Conservation (phyloP, 2,888 invertebrate species). For the Apodemia zela region DNA sequence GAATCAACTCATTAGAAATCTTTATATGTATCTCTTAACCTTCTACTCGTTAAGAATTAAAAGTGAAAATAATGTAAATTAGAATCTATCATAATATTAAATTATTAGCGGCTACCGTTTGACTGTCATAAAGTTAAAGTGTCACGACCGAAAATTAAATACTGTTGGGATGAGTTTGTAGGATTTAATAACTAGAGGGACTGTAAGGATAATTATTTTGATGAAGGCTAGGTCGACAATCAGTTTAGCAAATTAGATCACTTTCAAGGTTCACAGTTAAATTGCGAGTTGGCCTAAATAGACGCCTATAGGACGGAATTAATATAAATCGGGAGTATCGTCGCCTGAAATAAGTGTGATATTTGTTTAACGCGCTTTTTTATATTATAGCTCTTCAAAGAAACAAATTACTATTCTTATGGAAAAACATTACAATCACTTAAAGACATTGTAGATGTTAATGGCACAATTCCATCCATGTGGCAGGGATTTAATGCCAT, state of each 20-base stretch:
- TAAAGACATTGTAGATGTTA: too few relatives aligned
- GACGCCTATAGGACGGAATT: background rate
- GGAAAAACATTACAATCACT: too few relatives aligned
- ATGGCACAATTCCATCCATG: too few relatives aligned
- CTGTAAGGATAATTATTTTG: constrained; percentile 6
- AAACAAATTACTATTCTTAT: too few relatives aligned
- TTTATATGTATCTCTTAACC: too few relatives aligned
- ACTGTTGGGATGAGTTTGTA: constrained; percentile 1
- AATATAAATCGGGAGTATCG: background rate
- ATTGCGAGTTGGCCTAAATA: background rate
- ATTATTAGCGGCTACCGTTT: background rate
- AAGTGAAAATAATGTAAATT: background rate
- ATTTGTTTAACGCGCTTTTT: too few relatives aligned
- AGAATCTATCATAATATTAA: background rate
- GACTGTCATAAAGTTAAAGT: background rate
- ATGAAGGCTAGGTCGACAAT: background rate
- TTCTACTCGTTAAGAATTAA: background rate
- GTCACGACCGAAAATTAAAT: constrained; percentile 1
- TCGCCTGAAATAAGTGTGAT: too few relatives aligned
- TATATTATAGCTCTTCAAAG: too few relatives aligned
- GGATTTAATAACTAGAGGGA: background rate
- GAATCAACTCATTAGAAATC: too few relatives aligned
- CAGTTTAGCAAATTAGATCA: constrained; percentile 7
- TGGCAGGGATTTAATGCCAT: too few relatives aligned
- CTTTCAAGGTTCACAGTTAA: constrained; percentile 8